These are phyloP conservation scores for Danionella dracula DNA, from an alignment of 2,797 vertebrate species.

Conservation along the genomic window DNA sequence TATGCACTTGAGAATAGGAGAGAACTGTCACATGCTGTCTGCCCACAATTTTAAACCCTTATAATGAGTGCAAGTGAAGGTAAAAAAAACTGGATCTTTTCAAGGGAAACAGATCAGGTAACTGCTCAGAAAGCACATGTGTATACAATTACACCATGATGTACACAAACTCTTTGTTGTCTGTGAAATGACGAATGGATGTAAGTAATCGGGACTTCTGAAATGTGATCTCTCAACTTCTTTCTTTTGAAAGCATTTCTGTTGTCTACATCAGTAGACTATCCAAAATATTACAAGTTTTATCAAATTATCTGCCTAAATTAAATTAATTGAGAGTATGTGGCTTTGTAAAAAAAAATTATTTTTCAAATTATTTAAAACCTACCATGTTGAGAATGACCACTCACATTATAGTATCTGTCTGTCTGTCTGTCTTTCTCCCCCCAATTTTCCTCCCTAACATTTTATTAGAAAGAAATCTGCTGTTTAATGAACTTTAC, in stretches of 20 bases:
- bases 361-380: no score
- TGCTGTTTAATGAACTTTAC: no score
- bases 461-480: no score
- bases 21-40: neutral
- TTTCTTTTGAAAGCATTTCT: constrained; percentile 4
- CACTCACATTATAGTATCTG: no score
- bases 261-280: neutral
- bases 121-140: constrained; percentile 18
- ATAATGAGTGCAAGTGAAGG: neutral
- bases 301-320: neutral
- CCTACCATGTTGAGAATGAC: no score
- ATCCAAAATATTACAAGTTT: neutral
- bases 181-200: constrained; percentile 24
- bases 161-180: constrained; percentile 34
- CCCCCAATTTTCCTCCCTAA: no score
- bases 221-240: constrained; percentile 23
- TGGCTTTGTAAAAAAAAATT: no score
- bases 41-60: neutral
- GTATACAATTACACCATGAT: constrained; percentile 23
- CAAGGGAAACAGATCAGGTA: constrained; percentile 9
- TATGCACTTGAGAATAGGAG: neutral
- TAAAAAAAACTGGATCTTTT: neutral
- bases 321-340: neutral
- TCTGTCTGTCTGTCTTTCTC: neutral
- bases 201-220: constrained; percentile 19